Evolutionary conservation across 2,888 invertebrate species (phyloP), one percentile per base, ranked within the genome.

Genomic region (Sinelater perroti): DNA sequence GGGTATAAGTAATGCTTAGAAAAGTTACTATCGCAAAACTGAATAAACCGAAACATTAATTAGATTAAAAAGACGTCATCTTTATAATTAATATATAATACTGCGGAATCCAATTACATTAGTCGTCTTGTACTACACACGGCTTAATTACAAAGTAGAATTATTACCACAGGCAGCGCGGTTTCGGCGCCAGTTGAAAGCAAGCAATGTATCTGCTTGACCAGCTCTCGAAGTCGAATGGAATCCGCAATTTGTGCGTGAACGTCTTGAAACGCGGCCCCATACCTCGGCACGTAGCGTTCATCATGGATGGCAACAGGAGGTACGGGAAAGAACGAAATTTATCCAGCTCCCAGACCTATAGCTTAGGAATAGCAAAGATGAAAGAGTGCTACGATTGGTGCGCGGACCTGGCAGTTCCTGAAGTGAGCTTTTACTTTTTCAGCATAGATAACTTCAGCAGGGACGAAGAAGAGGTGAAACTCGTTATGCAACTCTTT

Each of bases 401-500:
- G 91, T 99, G 98, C 76, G 80, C 90, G 54, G 91, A 96, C 74
- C 81, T 98, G 54, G 97, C 93, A 7, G 87, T 99, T 61, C 84
- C 85, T 24, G 97, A 98, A 83, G 95, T 98, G 0, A 98, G 99
- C 4, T 94, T 98, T 1, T 99, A 97, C 80, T 98, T 98, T 24
- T 98, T 99, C 77, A 97, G 97, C 77, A 97, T 98, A 75, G 98
- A 99, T 80, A 99, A 99, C 79, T 99, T 97, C 73, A 97, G 97
- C 75, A 83, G 99, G 51, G 89, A 87, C 52, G 80, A 87, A 71
- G 90, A 95, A 47, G 97, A 99, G 82, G 96, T 99, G 0, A 86
- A 90, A 67, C 88, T 87, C 6, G 81, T 99, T 24, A 89, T 99
- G 88, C n/a, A n/a, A n/a, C n/a, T n/a, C n/a, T n/a, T n/a, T n/a